phyloP scores from a whole-genome alignment of 1,140 invertebrate species.

The Panagrolaimus sp. region DNA sequence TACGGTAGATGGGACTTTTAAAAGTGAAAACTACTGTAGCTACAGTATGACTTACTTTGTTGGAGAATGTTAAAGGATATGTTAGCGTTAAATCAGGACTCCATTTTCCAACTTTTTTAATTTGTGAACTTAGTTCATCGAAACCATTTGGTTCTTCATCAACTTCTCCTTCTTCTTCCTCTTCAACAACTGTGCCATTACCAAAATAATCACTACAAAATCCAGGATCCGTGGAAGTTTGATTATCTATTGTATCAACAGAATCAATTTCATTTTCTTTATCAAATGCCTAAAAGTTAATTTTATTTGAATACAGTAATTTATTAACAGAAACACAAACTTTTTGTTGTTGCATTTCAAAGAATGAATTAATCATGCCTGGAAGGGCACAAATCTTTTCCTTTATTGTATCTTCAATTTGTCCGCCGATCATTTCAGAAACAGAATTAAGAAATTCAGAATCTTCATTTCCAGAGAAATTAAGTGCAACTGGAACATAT shows the following conservation, averaged over 20 bases:
- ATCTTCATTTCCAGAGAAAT: neutral
- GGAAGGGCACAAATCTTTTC: conserved; percentile 4
- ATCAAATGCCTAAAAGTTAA: too few relatives aligned
- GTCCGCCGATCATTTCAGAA: neutral
- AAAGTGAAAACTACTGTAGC: neutral
- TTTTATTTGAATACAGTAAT: too few relatives aligned
- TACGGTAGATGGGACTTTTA: too few relatives aligned
- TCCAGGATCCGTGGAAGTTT: neutral
- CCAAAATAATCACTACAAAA: conserved; percentile 18
- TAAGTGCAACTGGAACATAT: neutral
- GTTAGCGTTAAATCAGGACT: conserved; percentile 43
- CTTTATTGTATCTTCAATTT: neutral
- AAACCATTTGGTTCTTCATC: conserved; percentile 30
- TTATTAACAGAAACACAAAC: too few relatives aligned
- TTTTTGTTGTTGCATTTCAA: neutral
- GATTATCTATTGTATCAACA: neutral
- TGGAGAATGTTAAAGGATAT: conserved; percentile 47
- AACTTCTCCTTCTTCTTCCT: neutral
- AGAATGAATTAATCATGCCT: conserved; percentile 7
- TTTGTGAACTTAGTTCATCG: conserved; percentile 35
- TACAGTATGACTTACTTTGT: conserved; percentile 26
- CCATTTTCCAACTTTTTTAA: conserved; percentile 22
- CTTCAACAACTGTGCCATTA: conserved; percentile 20
- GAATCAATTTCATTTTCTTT: neutral
- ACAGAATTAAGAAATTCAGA: neutral